Evolutionary conservation across 2,888 invertebrate genomes (phyloP), one percentile per base, ranked within the genome.

Genomic region (Melanotus villosus): DNA sequence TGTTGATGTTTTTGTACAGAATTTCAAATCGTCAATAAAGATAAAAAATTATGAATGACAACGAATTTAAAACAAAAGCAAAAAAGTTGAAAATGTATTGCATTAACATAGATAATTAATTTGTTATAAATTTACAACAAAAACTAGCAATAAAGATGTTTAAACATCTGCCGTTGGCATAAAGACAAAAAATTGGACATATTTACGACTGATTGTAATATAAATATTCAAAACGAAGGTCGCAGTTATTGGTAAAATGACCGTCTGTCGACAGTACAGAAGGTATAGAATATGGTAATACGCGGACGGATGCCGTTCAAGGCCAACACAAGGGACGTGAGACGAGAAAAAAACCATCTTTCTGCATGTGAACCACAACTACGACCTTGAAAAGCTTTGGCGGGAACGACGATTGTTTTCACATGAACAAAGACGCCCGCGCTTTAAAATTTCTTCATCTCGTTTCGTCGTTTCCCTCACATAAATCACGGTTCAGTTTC

Each of bases 241-340:
- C 54, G 54, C 41, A 14, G 21, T 64, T 62, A 36, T 52, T 62
- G 38, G 34, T 21, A 62, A 52, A 47, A 54, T 14, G 32, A 56
- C 41, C 19, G 65, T 65, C 65, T 65, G 65, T 34, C 65, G 57
- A 47, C 47, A 16, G 41, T 43, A 12, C 32, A 54, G 7, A 65
- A 65, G 47, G 45, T 47, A 57, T 14, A 54, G 56, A 54, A 50
- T 65, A 65, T 65, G 65, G 43, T 65, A 65, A 65, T 56, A 56
- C 45, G 10, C 45, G 14, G 19, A 36, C 54, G 45, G 57, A 57
- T 65, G 57, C 65, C 57, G 57, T 57, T 47, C 65, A 65, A 57
- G 57, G 65, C 57, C 57, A 65, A 38, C 21, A n/a, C 45, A 30
- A 57, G 45, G 65, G 57, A 57, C 65, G 56, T 43, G 65, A 64